Percentiles rank a stretch among this genome's conserved stretches.
These are phyloP conservation scores for Euura lappo DNA, from an alignment of 1,140 invertebrate genomes.

Conservation along the genomic window DNA sequence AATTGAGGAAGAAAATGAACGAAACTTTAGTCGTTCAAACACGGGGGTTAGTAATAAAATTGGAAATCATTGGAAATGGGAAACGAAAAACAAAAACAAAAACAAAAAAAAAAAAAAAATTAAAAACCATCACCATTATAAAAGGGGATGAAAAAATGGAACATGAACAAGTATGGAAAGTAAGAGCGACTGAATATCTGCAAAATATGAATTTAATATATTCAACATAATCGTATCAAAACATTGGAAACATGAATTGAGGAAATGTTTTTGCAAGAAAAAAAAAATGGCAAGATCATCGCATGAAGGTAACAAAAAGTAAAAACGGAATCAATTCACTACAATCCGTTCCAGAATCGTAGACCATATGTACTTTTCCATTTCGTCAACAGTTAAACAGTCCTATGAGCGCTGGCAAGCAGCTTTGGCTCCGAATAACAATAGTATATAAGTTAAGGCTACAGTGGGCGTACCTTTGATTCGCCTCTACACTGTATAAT, in stretches of 20 bases:
- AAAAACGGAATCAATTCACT: constrained; percentile 46
- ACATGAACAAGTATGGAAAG: constrained; percentile 21
- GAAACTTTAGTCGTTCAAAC: neutral
- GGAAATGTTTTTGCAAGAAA: constrained; percentile 32
- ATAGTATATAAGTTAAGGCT: constrained; percentile 19
- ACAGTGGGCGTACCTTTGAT: constrained; percentile 17
- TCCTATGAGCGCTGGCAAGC: constrained; percentile 31
- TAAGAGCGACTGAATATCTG: constrained; percentile 33
- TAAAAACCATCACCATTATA: constrained; percentile 17
- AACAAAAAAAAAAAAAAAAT: constrained; percentile 18
- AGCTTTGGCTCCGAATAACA: constrained; percentile 25
- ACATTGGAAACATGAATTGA: constrained; percentile 37
- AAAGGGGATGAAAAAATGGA: constrained; percentile 10
- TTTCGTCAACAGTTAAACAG: constrained; percentile 51
- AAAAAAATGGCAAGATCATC: neutral
- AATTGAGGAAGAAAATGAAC: neutral
- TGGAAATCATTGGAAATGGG: neutral
- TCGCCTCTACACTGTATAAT: constrained; percentile 28
- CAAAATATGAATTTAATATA: constrained; percentile 51
- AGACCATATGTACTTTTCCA: constrained; percentile 46
- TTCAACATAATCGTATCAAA: constrained; percentile 50
- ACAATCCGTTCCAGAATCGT: constrained; percentile 48
- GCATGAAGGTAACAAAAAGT: constrained; percentile 44
- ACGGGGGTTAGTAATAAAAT: neutral
- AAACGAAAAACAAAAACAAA: constrained; percentile 15